Evolutionary conservation across 2,113 vertebrate species (phyloP).

Genomic region (Balaenoptera acutorostrata): DNA sequence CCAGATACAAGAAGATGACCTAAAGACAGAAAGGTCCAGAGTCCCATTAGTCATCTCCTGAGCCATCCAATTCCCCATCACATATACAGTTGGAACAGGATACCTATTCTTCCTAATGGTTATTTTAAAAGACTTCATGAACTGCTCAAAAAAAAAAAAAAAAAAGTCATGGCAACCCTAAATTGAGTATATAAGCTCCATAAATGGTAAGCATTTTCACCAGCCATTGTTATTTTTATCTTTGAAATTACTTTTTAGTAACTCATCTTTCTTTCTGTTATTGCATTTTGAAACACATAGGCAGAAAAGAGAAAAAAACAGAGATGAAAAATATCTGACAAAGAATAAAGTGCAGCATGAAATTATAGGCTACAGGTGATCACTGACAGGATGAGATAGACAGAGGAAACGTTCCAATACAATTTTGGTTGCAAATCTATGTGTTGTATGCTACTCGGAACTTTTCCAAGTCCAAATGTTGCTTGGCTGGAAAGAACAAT

Average conservation of each 20-base stretch:
- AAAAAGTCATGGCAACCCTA: neutral
- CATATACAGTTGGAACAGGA: neutral
- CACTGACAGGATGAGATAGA: neutral
- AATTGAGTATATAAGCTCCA: neutral
- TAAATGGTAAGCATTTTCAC: neutral
- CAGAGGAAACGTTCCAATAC: neutral
- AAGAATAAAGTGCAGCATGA: neutral
- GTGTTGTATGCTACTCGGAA: neutral
- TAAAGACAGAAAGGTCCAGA: constrained; percentile 47
- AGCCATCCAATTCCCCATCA: constrained; percentile 10
- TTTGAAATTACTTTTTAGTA: neutral
- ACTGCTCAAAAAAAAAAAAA: neutral
- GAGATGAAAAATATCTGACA: constrained; percentile 1
- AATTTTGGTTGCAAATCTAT: neutral
- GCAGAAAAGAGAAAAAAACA: neutral
- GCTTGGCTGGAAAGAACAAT: neutral
- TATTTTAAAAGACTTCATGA: constrained; percentile 26
- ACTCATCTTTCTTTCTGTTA: neutral
- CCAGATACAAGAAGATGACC: constrained; percentile 48
- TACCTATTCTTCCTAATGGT: neutral
- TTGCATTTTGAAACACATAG: neutral
- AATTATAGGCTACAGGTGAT: neutral
- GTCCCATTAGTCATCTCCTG: constrained; percentile 50
- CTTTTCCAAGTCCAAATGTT: neutral
- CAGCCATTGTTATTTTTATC: neutral